A percentile compares a stretch with the other conserved stretches of the same genome.
Conservation (phyloP, 2,888 invertebrate genomes). For the Drosophila lacicola region DNA sequence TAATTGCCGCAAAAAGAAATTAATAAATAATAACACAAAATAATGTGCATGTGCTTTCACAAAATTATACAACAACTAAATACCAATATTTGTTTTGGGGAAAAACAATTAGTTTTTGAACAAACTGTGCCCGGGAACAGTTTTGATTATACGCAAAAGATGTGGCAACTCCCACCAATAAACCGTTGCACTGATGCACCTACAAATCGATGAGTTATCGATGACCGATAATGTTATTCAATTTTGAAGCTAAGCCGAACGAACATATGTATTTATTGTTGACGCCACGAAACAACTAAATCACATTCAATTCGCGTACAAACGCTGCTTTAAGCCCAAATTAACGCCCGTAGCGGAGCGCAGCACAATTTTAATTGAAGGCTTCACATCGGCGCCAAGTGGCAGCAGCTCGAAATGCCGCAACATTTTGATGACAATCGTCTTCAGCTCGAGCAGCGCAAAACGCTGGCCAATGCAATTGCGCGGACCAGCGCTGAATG, state of each 20-base stretch:
- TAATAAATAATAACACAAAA: slow-evolving; percentile 44
- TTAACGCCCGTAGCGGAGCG: slow-evolving; percentile 82
- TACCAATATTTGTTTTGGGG: neutral
- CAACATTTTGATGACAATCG: slow-evolving; percentile 76
- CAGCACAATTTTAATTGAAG: slow-evolving; percentile 81
- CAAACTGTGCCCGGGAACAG: neutral
- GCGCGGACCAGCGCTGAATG: slow-evolving; percentile 86
- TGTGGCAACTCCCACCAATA: neutral
- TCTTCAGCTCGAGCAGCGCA: slow-evolving; percentile 81
- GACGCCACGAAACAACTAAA: too few relatives aligned
- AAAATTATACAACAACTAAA: neutral
- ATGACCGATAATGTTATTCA: too few relatives aligned
- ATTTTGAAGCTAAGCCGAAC: too few relatives aligned
- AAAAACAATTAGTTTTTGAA: neutral
- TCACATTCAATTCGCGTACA: neutral
- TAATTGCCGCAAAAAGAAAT: slow-evolving; percentile 49
- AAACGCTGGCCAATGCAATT: slow-evolving; percentile 85
- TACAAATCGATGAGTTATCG: neutral
- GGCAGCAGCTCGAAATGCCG: slow-evolving; percentile 78
- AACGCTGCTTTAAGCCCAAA: slow-evolving; percentile 68
- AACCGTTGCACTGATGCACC: too few relatives aligned
- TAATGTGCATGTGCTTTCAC: slow-evolving; percentile 3
- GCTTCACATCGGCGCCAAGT: slow-evolving; percentile 75
- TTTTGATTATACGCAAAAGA: neutral
- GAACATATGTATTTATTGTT: neutral